Conservation (phyloP, 1,140 invertebrate species). For the Steinernema feltiae region DNA sequence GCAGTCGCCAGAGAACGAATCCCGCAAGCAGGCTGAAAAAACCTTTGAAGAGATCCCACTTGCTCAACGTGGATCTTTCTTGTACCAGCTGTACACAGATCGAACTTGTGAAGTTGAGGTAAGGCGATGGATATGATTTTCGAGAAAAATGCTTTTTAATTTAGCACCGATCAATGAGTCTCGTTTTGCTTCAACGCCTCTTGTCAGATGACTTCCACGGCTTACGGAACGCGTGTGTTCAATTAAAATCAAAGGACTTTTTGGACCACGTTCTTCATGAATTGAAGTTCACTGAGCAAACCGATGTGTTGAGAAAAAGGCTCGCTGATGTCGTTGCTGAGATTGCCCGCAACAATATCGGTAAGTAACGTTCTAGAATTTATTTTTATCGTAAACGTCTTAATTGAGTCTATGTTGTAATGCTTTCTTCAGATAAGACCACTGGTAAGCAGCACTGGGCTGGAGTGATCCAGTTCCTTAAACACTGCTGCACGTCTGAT, state of each 20-base stretch:
- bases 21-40: slow-evolving; percentile 78
- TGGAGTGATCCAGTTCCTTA: slow-evolving; percentile 90
- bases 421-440: slow-evolving; percentile 76
- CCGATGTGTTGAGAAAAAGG: slow-evolving; percentile 73
- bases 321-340: slow-evolving; percentile 89
- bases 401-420: no score
- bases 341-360: slow-evolving; percentile 82
- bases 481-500: slow-evolving; percentile 79
- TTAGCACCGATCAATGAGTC: slow-evolving; percentile 72
- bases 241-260: slow-evolving; percentile 74
- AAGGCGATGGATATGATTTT: background rate
- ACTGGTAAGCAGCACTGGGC: slow-evolving; percentile 94
- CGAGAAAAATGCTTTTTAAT: slow-evolving; percentile 15
- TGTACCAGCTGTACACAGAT: slow-evolving; percentile 52
- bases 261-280: slow-evolving; percentile 77
- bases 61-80: slow-evolving; percentile 43
- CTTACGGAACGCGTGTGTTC: slow-evolving; percentile 70
- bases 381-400: background rate
- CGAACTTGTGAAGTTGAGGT: slow-evolving; percentile 36
- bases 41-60: slow-evolving; percentile 56
- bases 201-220: slow-evolving; percentile 82
- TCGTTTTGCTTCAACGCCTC: slow-evolving; percentile 79
- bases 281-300: slow-evolving; percentile 74
- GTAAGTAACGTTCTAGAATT: slow-evolving; percentile 49
- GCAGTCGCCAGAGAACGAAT: slow-evolving; percentile 79